Evolutionary conservation across 2,888 invertebrate genomes (phyloP).

Genomic region (Hemaris fuciformis): DNA sequence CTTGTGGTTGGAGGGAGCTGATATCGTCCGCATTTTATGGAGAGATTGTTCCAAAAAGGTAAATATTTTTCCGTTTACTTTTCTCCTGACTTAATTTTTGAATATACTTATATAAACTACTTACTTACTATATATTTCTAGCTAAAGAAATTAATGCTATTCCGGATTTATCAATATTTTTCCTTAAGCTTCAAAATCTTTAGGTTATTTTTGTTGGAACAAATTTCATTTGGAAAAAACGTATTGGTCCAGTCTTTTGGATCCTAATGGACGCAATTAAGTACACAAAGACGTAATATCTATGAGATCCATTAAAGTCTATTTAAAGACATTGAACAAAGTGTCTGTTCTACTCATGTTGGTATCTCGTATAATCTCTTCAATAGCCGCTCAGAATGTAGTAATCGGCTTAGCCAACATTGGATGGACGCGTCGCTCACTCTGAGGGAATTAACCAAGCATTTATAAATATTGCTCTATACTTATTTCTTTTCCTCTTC

Average conservation of each 20-base stretch:
- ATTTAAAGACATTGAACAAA: constrained; percentile 24
- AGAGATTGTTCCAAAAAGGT: constrained; percentile 77
- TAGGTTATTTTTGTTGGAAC: neutral
- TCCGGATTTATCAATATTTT: neutral
- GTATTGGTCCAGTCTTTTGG: neutral
- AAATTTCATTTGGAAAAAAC: neutral
- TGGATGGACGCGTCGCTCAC: constrained; percentile 27
- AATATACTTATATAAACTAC: neutral
- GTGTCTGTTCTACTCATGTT: constrained; percentile 27
- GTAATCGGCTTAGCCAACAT: constrained; percentile 50
- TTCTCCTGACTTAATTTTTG: neutral
- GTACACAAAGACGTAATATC: constrained; percentile 12
- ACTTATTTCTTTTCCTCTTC: too few relatives aligned
- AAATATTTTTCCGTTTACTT: constrained; percentile 21
- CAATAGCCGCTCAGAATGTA: constrained; percentile 42
- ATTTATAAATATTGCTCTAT: neutral
- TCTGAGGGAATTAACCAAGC: constrained; percentile 13
- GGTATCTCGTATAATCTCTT: constrained; percentile 35
- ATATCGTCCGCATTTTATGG: constrained; percentile 72
- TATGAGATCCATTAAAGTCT: constrained; percentile 16
- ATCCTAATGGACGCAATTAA: constrained; percentile 3
- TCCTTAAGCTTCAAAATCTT: neutral
- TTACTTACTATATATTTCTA: too few relatives aligned
- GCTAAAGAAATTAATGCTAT: too few relatives aligned
- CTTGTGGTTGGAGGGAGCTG: constrained; percentile 73